Evolutionary conservation across 64 coral and sea anemone genomes (phyloP).

Genomic region (Catalaphyllia jardinei): DNA sequence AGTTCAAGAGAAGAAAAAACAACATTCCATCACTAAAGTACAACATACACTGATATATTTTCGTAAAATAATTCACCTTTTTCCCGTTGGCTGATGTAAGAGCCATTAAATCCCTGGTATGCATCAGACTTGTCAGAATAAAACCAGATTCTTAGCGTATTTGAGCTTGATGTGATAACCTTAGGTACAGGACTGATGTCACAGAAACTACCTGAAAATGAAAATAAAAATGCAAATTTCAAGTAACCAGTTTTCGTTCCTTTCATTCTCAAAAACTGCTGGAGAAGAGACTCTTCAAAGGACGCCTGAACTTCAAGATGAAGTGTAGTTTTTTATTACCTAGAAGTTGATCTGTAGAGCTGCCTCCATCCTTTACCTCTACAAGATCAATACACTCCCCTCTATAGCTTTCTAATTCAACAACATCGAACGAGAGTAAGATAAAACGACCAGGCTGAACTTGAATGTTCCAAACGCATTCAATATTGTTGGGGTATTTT

Average conservation of each 20-base stretch:
- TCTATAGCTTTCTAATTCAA: constrained; percentile 43
- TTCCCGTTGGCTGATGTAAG: constrained; percentile 45
- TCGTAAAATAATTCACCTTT: constrained; percentile 5
- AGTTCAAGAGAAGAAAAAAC: too few relatives aligned
- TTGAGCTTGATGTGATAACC: constrained; percentile 54
- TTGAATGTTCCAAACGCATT: constrained; percentile 57
- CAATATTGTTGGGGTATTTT: constrained; percentile 43
- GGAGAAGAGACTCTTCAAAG: too few relatives aligned
- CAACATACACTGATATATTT: background rate
- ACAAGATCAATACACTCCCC: constrained; percentile 62
- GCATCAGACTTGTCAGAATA: constrained; percentile 27
- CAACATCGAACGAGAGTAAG: constrained; percentile 34
- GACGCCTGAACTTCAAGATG: background rate
- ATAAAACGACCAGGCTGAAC: constrained; percentile 22
- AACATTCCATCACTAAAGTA: background rate
- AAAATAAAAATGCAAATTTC: background rate
- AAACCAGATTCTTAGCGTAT: constrained; percentile 56
- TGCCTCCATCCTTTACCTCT: constrained; percentile 67
- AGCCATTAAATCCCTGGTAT: constrained; percentile 45
- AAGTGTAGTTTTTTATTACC: constrained; percentile 22
- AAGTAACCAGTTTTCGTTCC: too few relatives aligned
- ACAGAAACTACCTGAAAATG: constrained; percentile 15
- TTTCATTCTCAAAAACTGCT: too few relatives aligned
- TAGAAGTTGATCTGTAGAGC: constrained; percentile 12
- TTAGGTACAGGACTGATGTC: background rate